These are phyloP conservation scores for Artemia sinica DNA, from an alignment of 2,888 invertebrate species.

Conservation along the genomic window DNA sequence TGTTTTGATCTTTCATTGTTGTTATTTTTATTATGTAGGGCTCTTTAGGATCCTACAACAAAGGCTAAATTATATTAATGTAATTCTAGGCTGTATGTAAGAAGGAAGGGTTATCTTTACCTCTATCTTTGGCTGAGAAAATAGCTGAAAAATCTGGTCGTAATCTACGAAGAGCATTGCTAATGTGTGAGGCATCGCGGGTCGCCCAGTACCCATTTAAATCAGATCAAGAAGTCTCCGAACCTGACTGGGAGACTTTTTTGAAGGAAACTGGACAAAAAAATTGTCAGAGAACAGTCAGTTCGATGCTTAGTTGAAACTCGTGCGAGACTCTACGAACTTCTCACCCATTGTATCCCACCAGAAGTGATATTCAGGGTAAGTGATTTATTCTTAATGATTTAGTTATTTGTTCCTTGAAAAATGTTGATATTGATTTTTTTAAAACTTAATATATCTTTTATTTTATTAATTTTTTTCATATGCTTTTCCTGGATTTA, in stretches of 20 bases:
- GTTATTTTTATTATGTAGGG: too few relatives aligned
- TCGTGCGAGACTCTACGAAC: slow-evolving; percentile 72
- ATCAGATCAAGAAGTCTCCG: slow-evolving; percentile 55
- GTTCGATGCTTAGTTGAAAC: slow-evolving; percentile 66
- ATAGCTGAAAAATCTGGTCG: slow-evolving; percentile 63
- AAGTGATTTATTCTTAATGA: slow-evolving; percentile 21
- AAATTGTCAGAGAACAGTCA: slow-evolving; percentile 69
- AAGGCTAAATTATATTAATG: too few relatives aligned
- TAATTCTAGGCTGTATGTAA: slow-evolving; percentile 45
- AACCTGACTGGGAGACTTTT: slow-evolving; percentile 84
- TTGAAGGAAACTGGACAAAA: slow-evolving; percentile 65
- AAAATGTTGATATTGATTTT: neutral
- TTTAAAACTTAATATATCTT: slow-evolving; percentile 17
- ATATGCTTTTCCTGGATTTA: slow-evolving; percentile 14
- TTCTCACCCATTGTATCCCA: slow-evolving; percentile 84
- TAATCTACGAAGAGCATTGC: slow-evolving; percentile 74
- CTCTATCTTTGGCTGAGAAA: slow-evolving; percentile 51
- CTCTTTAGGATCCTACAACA: too few relatives aligned
- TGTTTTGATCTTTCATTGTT: too few relatives aligned
- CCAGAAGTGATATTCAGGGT: slow-evolving; percentile 73
- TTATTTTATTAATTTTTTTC: slow-evolving; percentile 13
- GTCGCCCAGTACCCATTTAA: slow-evolving; percentile 74
- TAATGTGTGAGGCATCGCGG: slow-evolving; percentile 84
- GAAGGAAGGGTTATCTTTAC: slow-evolving; percentile 61
- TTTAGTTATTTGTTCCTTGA: neutral